Conservation (phyloP, 2,113 vertebrate genomes). For the Nettapus auritus region DNA sequence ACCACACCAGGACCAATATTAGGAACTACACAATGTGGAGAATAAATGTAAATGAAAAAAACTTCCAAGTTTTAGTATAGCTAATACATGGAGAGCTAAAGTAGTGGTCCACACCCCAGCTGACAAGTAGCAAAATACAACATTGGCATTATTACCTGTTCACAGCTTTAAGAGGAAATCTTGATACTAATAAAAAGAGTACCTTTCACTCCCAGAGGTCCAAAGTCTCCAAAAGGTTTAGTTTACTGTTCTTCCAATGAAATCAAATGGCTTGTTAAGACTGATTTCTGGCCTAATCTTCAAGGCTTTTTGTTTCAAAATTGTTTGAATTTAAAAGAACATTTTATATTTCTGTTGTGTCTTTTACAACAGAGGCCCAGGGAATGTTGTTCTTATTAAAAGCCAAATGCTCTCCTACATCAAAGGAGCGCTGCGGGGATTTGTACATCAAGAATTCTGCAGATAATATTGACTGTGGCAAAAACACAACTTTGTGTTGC, state of each 20-base stretch:
- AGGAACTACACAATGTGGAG: no score
- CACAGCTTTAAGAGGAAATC: not conserved
- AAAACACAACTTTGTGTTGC: not conserved
- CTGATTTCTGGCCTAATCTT: not conserved
- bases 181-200: not conserved
- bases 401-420: not conserved
- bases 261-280: not conserved
- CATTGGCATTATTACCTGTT: not conserved
- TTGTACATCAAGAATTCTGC: not conserved
- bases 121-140: not conserved
- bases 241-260: no score
- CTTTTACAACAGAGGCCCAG: not conserved
- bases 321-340: not conserved
- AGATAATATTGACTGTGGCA: not conserved
- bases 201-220: not conserved
- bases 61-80: not conserved
- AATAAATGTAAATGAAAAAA: not conserved
- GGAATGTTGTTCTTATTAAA: not conserved
- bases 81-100: not conserved
- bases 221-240: not conserved
- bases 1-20: not conserved
- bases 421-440: not conserved
- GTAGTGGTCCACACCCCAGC: not conserved
- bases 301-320: not conserved
- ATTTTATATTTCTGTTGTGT: not conserved